phyloP scores from a whole-genome alignment of 2,797 vertebrate genomes.

The Synanceia verrucosa region DNA sequence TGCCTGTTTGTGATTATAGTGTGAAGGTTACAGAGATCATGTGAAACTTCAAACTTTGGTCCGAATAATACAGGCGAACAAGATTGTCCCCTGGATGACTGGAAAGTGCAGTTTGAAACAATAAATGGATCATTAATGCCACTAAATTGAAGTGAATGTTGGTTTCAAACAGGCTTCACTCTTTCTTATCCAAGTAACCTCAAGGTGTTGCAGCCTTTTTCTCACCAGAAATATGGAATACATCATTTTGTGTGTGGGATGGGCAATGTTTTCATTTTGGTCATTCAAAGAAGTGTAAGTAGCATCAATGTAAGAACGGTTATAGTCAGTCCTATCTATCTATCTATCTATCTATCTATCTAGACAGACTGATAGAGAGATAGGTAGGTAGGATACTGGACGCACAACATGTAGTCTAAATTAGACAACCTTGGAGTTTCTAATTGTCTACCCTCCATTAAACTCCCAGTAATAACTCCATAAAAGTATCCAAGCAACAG shows the following conservation, averaged over 20 bases:
- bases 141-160: constrained; percentile 4
- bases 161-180: constrained; percentile 2
- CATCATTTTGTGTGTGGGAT: constrained; percentile 14
- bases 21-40: constrained; percentile 55
- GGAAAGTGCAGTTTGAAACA: constrained; percentile 30
- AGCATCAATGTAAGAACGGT: constrained; percentile 14
- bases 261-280: neutral
- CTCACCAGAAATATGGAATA: constrained; percentile 27
- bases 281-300: constrained; percentile 29
- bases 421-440: neutral
- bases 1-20: constrained; percentile 75
- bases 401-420: neutral
- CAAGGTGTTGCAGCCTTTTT: neutral
- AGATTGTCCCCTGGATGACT: constrained; percentile 33
- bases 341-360: no score
- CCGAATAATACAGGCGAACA: constrained; percentile 52
- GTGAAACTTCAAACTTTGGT: constrained; percentile 56
- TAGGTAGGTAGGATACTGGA: no score
- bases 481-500: neutral
- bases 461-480: neutral
- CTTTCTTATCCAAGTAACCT: neutral
- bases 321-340: neutral
- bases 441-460: neutral
- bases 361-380: no score
- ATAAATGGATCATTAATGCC: constrained; percentile 15